phyloP scores from a whole-genome alignment of 2,797 vertebrate species.

The Carduelis carduelis region DNA sequence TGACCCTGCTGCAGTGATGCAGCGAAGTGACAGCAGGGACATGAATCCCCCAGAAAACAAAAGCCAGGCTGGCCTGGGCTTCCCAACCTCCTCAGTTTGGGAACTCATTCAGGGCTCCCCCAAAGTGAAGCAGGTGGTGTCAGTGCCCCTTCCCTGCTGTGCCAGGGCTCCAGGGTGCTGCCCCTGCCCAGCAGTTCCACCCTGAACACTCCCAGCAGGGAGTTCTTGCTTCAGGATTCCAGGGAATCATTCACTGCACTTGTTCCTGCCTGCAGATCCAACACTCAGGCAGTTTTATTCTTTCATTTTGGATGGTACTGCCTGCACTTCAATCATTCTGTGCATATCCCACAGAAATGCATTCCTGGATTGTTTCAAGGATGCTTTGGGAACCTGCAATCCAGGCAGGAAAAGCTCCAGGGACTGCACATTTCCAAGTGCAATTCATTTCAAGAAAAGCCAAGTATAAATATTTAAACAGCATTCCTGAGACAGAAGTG shows the following conservation, averaged over 20 bases:
- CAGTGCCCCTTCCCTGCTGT: background rate
- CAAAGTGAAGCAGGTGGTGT: background rate
- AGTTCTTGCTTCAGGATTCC: background rate
- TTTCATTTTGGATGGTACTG: background rate
- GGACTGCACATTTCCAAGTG: background rate
- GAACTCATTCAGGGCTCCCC: background rate
- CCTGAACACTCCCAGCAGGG: background rate
- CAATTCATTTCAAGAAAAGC: background rate
- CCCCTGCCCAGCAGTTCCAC: background rate
- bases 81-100: background rate
- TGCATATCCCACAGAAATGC: background rate
- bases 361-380: background rate
- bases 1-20: background rate
- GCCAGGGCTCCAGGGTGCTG: background rate
- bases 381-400: background rate
- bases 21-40: accelerated
- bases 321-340: background rate
- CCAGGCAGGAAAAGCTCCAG: background rate
- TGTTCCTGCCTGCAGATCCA: background rate
- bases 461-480: background rate
- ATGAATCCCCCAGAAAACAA: background rate
- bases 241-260: background rate
- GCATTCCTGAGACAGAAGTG: background rate
- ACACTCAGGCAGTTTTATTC: background rate
- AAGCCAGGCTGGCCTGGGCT: background rate